Conservation (phyloP, 2,888 invertebrate species). For the Sarcophaga carnaria region DNA sequence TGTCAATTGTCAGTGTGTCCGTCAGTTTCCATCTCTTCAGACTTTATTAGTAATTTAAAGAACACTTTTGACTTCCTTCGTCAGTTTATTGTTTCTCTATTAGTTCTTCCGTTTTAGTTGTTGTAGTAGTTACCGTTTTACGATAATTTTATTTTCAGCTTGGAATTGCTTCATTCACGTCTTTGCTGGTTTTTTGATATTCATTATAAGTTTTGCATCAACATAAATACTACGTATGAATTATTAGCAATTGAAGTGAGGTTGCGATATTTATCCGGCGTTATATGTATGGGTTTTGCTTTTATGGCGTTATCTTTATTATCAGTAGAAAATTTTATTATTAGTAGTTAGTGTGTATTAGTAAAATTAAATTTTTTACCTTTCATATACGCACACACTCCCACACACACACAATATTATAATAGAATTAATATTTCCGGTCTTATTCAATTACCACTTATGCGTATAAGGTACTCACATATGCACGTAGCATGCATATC, state of each 20-base stretch:
- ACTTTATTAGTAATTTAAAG: constrained; percentile 47
- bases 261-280: constrained; percentile 46
- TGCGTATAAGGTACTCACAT: not conserved
- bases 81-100: constrained; percentile 61
- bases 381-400: not conserved
- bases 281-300: constrained; percentile 48
- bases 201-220: constrained; percentile 63
- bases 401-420: not conserved
- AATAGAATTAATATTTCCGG: constrained; percentile 28
- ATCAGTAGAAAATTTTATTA: constrained; percentile 56
- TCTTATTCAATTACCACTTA: constrained; percentile 8
- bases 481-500: not conserved
- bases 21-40: constrained; percentile 13
- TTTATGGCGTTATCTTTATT: constrained; percentile 61
- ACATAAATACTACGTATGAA: constrained; percentile 47
- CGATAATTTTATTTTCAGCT: constrained; percentile 60
- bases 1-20: not conserved
- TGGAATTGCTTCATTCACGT: constrained; percentile 25
- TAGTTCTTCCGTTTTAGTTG: not conserved
- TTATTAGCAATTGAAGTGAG: constrained; percentile 46
- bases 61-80: constrained; percentile 68
- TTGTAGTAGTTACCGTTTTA: constrained; percentile 61
- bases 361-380: not conserved
- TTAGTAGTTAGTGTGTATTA: constrained; percentile 15
- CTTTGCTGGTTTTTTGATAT: constrained; percentile 49